Evolutionary conservation across 2,113 vertebrate species (phyloP).

Genomic region (Phainopepla nitens): DNA sequence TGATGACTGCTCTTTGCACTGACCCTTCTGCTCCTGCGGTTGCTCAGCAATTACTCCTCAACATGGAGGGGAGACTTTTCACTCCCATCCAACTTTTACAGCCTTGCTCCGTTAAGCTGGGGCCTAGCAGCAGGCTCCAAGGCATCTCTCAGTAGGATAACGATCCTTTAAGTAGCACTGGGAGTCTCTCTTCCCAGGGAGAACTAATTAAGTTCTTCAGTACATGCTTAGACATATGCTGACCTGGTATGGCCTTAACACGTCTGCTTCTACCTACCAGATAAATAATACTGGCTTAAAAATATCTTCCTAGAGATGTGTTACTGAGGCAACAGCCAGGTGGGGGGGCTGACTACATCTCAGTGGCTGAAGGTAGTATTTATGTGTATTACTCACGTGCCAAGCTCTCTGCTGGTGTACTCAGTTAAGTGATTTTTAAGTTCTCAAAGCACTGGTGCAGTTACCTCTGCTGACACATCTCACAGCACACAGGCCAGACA

Average conservation of each 20-base stretch:
- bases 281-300: constrained; percentile 31
- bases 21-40: not conserved
- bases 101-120: not conserved
- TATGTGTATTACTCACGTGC: not conserved
- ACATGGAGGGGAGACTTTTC: not conserved
- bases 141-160: not conserved
- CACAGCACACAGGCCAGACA: not conserved
- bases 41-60: constrained; percentile 3
- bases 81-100: not conserved
- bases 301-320: not conserved
- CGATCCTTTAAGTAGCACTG: constrained; percentile 20
- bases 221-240: constrained; percentile 58
- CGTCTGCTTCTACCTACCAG: not conserved
- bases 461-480: not conserved
- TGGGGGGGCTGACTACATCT: not conserved
- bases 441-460: not conserved
- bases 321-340: constrained; percentile 52
- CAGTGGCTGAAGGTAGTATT: not conserved
- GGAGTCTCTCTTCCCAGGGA: constrained; percentile 33
- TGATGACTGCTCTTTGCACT: not conserved
- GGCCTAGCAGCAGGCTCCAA: not conserved
- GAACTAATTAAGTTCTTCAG: constrained; percentile 37
- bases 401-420: not conserved
- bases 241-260: constrained; percentile 13
- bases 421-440: not conserved